A percentile compares a stretch with the other conserved stretches of the same genome.
phyloP scores from a whole-genome alignment of 2,888 invertebrate species.

The Dorcus hopei region DNA sequence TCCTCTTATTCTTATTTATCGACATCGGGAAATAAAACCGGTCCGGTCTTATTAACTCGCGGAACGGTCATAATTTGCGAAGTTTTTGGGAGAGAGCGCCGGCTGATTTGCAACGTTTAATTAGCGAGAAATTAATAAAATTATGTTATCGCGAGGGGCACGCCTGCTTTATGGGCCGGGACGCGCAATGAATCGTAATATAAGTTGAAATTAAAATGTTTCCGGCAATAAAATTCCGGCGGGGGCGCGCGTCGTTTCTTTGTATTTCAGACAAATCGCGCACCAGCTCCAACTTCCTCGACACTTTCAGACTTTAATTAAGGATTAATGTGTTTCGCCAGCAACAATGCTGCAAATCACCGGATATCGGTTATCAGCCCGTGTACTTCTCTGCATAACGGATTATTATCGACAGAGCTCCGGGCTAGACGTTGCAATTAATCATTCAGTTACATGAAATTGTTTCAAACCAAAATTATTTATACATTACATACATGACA shows the following conservation, averaged over 20 bases:
- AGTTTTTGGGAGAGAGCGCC: too few relatives aligned
- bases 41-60: too few relatives aligned
- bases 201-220: constrained; percentile 25
- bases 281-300: constrained; percentile 21
- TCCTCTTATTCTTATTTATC: too few relatives aligned
- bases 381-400: constrained; percentile 7
- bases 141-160: constrained; percentile 2
- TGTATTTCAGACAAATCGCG: constrained; percentile 17
- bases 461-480: too few relatives aligned
- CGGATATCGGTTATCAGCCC: constrained; percentile 19
- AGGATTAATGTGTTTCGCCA: constrained; percentile 22
- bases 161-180: neutral
- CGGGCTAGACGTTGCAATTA: neutral
- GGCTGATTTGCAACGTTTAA: neutral
- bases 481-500: too few relatives aligned
- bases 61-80: too few relatives aligned
- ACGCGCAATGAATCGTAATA: constrained; percentile 21
- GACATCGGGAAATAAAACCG: too few relatives aligned
- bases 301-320: constrained; percentile 25
- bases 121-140: constrained; percentile 4
- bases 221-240: constrained; percentile 17
- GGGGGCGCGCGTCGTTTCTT: constrained; percentile 17
- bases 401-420: neutral
- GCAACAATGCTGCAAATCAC: constrained; percentile 19
- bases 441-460: too few relatives aligned